Evolutionary conservation across 1,140 invertebrate species (phyloP).

Genomic region (Macrosteles quadrilineatus): DNA sequence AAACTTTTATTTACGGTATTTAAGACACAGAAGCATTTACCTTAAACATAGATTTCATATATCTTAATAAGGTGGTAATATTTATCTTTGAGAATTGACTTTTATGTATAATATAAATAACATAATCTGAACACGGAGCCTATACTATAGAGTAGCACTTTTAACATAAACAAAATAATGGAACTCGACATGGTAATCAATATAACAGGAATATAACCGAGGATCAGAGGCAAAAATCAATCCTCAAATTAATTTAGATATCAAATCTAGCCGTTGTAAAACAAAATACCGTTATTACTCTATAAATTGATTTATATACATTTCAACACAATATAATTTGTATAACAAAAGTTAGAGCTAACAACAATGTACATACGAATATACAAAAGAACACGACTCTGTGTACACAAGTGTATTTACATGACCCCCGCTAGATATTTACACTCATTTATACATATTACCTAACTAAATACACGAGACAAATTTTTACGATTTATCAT

Average conservation of each 20-base stretch:
- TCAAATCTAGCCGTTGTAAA: not conserved
- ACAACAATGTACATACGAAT: constrained; percentile 21
- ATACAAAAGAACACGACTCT: constrained; percentile 21
- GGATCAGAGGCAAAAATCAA: constrained; percentile 17
- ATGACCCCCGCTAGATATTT: constrained; percentile 2
- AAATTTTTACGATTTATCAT: not conserved
- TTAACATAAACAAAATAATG: not conserved
- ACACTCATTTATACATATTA: constrained; percentile 19
- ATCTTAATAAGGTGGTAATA: constrained; percentile 17
- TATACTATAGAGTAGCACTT: constrained; percentile 9
- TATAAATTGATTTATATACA: constrained; percentile 25
- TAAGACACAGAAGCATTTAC: constrained; percentile 21
- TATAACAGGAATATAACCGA: constrained; percentile 8
- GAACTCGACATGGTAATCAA: constrained; percentile 16
- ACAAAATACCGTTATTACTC: constrained; percentile 18
- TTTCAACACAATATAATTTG: constrained; percentile 18
- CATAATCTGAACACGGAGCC: not conserved
- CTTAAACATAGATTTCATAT: constrained; percentile 14
- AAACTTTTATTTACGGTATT: not conserved
- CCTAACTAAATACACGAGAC: constrained; percentile 18
- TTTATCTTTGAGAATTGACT: constrained; percentile 21
- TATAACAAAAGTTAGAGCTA: constrained; percentile 20
- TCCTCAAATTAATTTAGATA: constrained; percentile 7
- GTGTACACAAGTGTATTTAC: too few species aligned
- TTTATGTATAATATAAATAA: not conserved